Conservation (phyloP, 37 sponge, comb jelly and placozoan species). For the Eunapius fragilis region DNA sequence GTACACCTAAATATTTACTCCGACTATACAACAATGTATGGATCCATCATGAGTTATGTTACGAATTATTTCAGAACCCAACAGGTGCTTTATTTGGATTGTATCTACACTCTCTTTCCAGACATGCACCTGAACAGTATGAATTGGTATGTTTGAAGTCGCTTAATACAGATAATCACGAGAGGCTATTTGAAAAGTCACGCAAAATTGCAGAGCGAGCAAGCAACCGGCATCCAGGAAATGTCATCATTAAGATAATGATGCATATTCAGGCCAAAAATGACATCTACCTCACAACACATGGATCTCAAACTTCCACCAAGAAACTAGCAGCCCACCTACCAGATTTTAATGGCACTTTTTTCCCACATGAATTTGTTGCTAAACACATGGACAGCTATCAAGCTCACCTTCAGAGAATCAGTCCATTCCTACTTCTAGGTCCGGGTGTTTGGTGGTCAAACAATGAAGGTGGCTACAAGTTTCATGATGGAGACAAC, state of each 20-base stretch:
- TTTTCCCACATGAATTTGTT: not conserved
- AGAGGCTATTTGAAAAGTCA: conserved; percentile 15
- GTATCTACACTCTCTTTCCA: conserved; percentile 35
- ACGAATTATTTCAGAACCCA: conserved; percentile 21
- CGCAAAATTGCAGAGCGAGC: conserved; percentile 13
- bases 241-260: conserved; percentile 10
- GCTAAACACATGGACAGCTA: conserved; percentile 1
- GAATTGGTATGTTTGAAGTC: conserved; percentile 22
- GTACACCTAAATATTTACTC: conserved; percentile 32
- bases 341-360: not conserved
- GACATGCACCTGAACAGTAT: conserved; percentile 35
- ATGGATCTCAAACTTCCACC: conserved; percentile 1
- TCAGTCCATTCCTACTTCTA: conserved; percentile 8
- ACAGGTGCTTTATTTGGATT: conserved; percentile 11
- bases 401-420: conserved; percentile 33
- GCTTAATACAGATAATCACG: conserved; percentile 27
- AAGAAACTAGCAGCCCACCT: not conserved
- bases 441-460: conserved; percentile 33
- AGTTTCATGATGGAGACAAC: conserved; percentile 12
- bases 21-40: conserved; percentile 39
- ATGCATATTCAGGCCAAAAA: conserved; percentile 19
- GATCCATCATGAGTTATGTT: conserved; percentile 39
- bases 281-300: not conserved
- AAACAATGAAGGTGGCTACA: not conserved
- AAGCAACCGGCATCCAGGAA: conserved; percentile 31